These are phyloP conservation scores for Cryptosula pallasiana DNA, from an alignment of 2,888 invertebrate genomes.

Conservation along the genomic window DNA sequence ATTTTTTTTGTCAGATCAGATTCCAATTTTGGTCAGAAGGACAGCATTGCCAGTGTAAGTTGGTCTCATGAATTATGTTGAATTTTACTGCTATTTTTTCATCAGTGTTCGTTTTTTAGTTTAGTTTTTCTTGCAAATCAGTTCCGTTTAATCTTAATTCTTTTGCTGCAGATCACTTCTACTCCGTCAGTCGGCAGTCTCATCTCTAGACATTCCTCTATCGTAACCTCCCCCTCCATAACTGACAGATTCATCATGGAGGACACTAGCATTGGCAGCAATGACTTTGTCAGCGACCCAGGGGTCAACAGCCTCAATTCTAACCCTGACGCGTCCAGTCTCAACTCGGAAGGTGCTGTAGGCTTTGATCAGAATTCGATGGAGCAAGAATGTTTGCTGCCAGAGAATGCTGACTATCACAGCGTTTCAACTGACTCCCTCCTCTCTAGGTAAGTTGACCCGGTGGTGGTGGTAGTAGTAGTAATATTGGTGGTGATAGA, in stretches of 20 bases:
- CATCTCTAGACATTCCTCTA: neutral
- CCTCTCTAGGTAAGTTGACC: neutral
- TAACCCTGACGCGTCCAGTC: neutral
- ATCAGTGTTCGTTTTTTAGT: too few relatives aligned
- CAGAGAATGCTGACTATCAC: neutral
- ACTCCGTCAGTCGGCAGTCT: too few relatives aligned
- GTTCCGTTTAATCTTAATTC: too few relatives aligned
- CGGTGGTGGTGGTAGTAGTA: too few relatives aligned
- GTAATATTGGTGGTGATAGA: too few relatives aligned
- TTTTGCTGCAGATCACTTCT: too few relatives aligned
- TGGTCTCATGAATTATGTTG: too few relatives aligned
- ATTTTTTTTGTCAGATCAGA: too few relatives aligned
- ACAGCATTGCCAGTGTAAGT: too few relatives aligned
- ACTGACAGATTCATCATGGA: neutral
- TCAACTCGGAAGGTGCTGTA: neutral
- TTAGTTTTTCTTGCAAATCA: too few relatives aligned
- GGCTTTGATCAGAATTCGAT: neutral
- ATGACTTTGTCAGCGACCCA: neutral
- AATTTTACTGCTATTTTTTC: too few relatives aligned
- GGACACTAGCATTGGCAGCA: neutral
- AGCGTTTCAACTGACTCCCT: constrained; percentile 11
- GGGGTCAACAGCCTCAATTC: neutral
- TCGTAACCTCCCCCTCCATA: neutral
- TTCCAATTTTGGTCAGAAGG: too few relatives aligned
- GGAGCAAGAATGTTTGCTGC: neutral